Base-by-base conservation (phyloP, 2,113 vertebrate species). In the Ptilonorhynchus violaceus region DNA sequence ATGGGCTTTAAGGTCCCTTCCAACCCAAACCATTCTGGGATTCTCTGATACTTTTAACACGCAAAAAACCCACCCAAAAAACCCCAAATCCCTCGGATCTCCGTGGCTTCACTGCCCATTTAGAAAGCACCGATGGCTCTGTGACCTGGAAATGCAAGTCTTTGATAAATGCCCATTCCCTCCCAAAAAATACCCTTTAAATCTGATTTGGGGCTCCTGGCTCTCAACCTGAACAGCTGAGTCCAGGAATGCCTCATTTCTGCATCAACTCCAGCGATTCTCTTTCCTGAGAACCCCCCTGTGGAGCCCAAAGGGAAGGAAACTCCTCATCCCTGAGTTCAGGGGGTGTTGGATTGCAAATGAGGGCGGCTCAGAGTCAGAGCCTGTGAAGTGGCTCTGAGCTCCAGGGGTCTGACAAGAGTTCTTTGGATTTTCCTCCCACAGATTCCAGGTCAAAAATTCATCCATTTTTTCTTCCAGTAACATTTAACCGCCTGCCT, bases 401-500 rank as follows among this genome's bases (percentile, higher is more conserved):
- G 66, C 79, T 95, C 77, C 55, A 93, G 95, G 94, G 92, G 77
- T 50, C 76, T 79, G 76, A 87, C 89, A 88, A 93, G 82, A 27
- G 59, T 8, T 85, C 92, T 97, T 81, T 20, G 31, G 19, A 84
- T 62, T 92, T 91, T 93, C 23, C 21, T 24, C 27, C 59, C 88
- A 60, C 63, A 73, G 68, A 70, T 97, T 96, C 92, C 59, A 86
- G 94, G 70, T 55, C 74, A 93, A 92, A 39, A 97, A 97, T 77
- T 60, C 58, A 83, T 69, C 78, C 47, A 6, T 92, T 93, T 86
- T 30, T 8, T 89, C 83, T 42, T 90, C 64, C 39, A 89, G 60
- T 23, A 60, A 96, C 76, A 88, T 44, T 30, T 39, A 96, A 89
- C 56, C 44, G 50, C 25, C 72, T 79, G 70, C 41, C 41, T 63